Conservation (phyloP, 2,113 vertebrate genomes). For the Clarias magur region DNA sequence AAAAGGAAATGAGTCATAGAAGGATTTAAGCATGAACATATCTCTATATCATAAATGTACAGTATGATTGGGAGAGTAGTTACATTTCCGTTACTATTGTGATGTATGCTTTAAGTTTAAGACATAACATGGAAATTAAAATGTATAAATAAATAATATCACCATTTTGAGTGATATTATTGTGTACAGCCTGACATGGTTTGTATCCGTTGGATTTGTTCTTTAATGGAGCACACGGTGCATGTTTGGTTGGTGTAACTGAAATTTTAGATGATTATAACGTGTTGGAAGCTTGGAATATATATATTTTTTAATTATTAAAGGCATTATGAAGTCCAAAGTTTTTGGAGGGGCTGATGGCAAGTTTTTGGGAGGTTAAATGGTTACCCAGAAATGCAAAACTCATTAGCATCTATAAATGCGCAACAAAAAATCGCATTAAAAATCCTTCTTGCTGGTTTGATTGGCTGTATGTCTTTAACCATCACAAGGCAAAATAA, state of each 20-base stretch:
- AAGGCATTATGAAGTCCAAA: not conserved
- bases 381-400: not conserved
- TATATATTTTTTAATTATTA: not conserved
- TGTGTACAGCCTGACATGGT: not conserved
- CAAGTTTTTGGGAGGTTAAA: not conserved
- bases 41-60: not conserved
- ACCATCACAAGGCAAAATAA: not conserved
- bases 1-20: constrained; percentile 18
- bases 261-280: not conserved
- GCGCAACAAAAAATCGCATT: not conserved
- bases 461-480: not conserved
- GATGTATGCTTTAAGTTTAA: not conserved
- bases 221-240: not conserved
- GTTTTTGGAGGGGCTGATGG: no score
- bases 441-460: not conserved
- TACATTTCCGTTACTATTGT: not conserved
- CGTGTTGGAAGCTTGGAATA: not conserved
- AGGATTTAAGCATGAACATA: not conserved
- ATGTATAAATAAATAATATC: not conserved
- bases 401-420: not conserved
- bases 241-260: not conserved
- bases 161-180: not conserved
- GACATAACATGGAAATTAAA: not conserved
- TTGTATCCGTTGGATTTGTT: not conserved
- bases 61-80: not conserved